Evolutionary conservation across 2,888 invertebrate genomes (phyloP).

Genomic region (Sarcophaga subvicina): DNA sequence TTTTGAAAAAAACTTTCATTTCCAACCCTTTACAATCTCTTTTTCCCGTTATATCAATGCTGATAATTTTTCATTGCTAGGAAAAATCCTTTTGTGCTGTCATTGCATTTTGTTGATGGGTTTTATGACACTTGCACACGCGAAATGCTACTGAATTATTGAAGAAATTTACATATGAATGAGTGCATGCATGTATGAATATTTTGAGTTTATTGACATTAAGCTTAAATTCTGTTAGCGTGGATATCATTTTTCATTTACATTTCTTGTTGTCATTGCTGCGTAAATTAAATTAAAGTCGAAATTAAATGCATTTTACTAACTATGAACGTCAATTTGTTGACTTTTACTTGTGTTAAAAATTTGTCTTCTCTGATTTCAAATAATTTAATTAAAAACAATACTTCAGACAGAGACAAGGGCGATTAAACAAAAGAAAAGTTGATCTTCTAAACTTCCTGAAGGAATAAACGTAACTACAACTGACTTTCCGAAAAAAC

Average conservation of each 20-base stretch:
- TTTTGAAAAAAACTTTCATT: conserved; percentile 25
- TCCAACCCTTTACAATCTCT: not conserved
- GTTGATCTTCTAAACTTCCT: too few relatives aligned
- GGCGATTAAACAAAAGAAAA: too few relatives aligned
- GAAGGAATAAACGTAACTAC: too few relatives aligned
- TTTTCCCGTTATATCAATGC: not conserved
- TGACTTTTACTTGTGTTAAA: conserved; percentile 15
- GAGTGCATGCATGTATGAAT: not conserved
- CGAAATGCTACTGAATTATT: not conserved
- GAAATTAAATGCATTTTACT: too few relatives aligned
- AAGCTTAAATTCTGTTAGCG: too few relatives aligned
- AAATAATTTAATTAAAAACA: conserved; percentile 34
- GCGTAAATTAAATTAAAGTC: not conserved
- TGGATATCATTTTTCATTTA: too few relatives aligned
- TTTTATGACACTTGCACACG: conserved; percentile 11
- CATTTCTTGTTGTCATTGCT: too few relatives aligned
- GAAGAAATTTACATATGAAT: not conserved
- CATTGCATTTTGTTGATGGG: not conserved
- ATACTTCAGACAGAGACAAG: not conserved
- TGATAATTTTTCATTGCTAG: conserved; percentile 17
- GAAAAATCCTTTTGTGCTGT: too few relatives aligned
- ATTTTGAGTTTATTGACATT: too few relatives aligned
- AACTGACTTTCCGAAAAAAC: too few relatives aligned
- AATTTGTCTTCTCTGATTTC: conserved; percentile 8
- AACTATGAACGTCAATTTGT: too few relatives aligned